These are phyloP conservation scores for Oncorhynchus tshawytscha DNA, from an alignment of 2,113 vertebrate species.

Conservation along the genomic window DNA sequence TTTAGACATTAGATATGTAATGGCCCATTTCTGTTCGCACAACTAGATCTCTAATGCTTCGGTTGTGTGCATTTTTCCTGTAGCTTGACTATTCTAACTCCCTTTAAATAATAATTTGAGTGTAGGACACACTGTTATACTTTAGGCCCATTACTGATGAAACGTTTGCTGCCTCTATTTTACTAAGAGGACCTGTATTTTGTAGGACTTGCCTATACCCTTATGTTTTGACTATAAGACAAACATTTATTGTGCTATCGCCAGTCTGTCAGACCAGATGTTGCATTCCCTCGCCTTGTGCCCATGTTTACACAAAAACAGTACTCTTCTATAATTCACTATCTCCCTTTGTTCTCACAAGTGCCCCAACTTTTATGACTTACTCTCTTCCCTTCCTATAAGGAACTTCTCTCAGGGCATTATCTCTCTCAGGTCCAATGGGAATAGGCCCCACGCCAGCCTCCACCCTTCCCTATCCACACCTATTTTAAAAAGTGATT, in stretches of 20 bases:
- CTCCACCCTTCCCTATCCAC: background rate
- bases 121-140: background rate
- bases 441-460: background rate
- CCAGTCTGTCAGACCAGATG: background rate
- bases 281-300: conserved; percentile 3
- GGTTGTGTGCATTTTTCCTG: background rate
- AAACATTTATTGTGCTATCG: background rate
- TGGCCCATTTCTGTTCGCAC: background rate
- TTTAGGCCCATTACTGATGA: background rate
- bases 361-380: conserved; percentile 6
- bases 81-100: background rate
- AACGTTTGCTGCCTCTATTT: background rate
- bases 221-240: background rate
- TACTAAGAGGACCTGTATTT: too few species aligned
- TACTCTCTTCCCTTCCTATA: conserved; percentile 2
- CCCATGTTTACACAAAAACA: conserved; percentile 3
- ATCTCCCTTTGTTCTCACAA: conserved; percentile 18
- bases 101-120: background rate
- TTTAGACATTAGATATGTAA: background rate
- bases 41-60: background rate
- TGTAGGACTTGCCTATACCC: background rate
- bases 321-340: background rate
- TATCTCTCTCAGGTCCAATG: background rate
- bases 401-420: background rate
- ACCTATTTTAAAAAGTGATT: conserved; percentile 40